Conservation (phyloP, 2,113 vertebrate species). For the Ardeotis arabs region DNA sequence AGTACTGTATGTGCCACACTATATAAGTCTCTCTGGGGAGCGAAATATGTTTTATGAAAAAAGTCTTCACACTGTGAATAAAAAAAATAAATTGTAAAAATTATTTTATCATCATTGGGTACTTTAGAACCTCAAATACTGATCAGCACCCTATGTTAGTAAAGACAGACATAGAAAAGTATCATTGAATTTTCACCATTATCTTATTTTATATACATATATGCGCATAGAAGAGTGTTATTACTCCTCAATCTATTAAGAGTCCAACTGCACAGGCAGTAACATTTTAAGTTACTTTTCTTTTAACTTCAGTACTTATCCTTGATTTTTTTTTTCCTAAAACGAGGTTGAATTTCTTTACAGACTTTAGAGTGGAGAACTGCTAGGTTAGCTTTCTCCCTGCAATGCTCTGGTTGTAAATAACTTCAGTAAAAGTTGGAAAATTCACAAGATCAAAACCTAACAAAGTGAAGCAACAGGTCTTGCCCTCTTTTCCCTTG, state of each 20-base stretch:
- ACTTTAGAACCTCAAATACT: not conserved
- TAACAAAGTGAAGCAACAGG: not conserved
- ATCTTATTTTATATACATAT: not conserved
- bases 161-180: not conserved
- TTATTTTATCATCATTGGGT: not conserved
- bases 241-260: too few species aligned
- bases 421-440: not conserved
- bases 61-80: not conserved
- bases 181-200: not conserved
- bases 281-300: not conserved
- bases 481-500: not conserved
- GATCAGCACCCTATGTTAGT: not conserved
- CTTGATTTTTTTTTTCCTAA: not conserved
- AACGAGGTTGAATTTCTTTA: slow-evolving; percentile 20
- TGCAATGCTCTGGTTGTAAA: not conserved
- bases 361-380: not conserved
- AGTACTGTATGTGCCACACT: not conserved
- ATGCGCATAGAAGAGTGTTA: not conserved
- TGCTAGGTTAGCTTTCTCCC: slow-evolving; percentile 25
- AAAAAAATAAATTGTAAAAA: not conserved
- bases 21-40: too few species aligned
- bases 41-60: not conserved
- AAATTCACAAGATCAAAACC: not conserved
- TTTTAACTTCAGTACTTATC: not conserved
- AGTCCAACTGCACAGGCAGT: not conserved